Evolutionary conservation across 2,113 vertebrate genomes (phyloP).

Genomic region (Mobula birostris): DNA sequence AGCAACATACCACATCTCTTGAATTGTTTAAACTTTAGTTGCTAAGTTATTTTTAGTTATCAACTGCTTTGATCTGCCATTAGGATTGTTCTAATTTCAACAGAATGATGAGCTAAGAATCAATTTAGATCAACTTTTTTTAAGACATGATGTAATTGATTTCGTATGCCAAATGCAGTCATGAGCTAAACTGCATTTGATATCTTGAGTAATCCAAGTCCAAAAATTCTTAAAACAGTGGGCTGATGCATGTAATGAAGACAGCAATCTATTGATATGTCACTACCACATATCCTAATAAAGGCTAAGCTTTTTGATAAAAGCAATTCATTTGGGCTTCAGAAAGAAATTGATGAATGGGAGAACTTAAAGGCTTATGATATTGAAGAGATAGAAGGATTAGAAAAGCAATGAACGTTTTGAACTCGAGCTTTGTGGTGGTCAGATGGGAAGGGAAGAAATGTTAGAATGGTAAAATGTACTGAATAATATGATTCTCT

Average conservation of each 20-base stretch:
- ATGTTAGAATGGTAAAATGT: background rate
- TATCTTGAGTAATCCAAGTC: background rate
- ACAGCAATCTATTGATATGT: background rate
- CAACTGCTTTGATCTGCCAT: constrained; percentile 8
- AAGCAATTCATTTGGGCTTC: background rate
- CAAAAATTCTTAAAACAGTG: constrained; percentile 11
- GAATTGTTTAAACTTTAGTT: constrained; percentile 17
- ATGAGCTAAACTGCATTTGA: background rate
- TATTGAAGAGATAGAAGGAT: background rate
- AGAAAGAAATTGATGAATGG: background rate
- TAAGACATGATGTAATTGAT: background rate
- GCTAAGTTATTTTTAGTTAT: background rate
- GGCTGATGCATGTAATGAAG: background rate
- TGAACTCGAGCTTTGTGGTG: background rate
- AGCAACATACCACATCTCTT: background rate
- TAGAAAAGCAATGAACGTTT: background rate
- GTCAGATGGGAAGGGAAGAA: background rate
- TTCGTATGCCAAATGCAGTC: background rate
- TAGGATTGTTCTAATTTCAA: background rate
- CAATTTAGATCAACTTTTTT: background rate
- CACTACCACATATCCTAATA: background rate
- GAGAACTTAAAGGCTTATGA: background rate
- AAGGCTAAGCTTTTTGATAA: background rate
- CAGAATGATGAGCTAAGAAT: background rate
- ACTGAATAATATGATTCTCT: too few species aligned